Percentiles rank a stretch among this genome's conserved stretches.
Evolutionary conservation across 2,113 vertebrate species (phyloP).

Genomic region (Corythornis cristatus): DNA sequence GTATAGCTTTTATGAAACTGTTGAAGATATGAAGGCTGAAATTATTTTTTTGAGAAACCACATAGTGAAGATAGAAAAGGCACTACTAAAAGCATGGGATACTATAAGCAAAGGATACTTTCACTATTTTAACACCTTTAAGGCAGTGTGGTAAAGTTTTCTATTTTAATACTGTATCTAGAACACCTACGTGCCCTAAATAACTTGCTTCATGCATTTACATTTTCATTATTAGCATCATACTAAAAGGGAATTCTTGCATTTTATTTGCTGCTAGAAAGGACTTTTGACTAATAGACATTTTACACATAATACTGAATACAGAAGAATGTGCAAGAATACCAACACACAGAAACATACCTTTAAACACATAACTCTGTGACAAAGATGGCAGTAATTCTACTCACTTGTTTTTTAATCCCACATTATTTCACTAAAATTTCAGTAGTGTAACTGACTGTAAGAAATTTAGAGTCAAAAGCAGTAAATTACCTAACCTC

Average conservation of each 20-base stretch:
- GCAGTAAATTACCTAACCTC: background rate
- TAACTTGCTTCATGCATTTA: background rate
- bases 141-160: background rate
- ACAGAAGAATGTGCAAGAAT: background rate
- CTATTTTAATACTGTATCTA: background rate
- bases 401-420: background rate
- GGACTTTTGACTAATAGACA: background rate
- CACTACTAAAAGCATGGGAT: background rate
- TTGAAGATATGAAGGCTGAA: constrained; percentile 1
- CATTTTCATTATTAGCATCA: background rate
- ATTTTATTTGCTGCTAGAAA: background rate
- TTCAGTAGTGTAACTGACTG: background rate
- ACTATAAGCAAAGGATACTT: background rate
- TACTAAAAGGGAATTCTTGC: background rate
- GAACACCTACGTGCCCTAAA: background rate
- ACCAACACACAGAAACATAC: background rate
- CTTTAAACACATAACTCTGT: background rate
- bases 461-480: constrained; percentile 19
- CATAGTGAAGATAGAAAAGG: background rate
- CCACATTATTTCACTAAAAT: background rate
- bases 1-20: constrained; percentile 29
- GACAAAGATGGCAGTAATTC: background rate
- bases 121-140: background rate
- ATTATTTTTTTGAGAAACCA: background rate
- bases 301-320: background rate